Evolutionary conservation across 2,113 vertebrate species (phyloP).

Genomic region (Tachysurus fulvidraco): DNA sequence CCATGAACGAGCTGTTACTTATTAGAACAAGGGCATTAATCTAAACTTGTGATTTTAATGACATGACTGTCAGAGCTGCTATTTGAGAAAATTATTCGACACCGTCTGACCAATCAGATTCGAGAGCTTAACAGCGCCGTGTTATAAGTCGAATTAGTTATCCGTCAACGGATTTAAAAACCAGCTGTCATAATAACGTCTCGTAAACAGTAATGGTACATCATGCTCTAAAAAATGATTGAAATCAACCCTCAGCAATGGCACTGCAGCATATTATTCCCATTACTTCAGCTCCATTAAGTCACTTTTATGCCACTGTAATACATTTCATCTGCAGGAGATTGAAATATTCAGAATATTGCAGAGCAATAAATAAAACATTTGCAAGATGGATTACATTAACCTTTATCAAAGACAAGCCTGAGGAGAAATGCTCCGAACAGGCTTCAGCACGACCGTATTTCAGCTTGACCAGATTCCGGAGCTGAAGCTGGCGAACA

Average conservation of each 20-base stretch:
- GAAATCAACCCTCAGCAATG: constrained; percentile 60
- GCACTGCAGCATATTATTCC: constrained; percentile 53
- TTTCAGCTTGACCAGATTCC: not conserved
- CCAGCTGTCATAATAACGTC: constrained; percentile 55
- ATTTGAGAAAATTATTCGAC: not conserved
- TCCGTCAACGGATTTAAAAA: not conserved
- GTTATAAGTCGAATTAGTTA: not conserved
- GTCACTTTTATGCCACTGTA: constrained; percentile 41
- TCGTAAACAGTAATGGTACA: constrained; percentile 62
- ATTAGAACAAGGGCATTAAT: not conserved
- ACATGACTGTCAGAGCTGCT: not conserved
- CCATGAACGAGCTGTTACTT: not conserved
- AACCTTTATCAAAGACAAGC: constrained; percentile 63
- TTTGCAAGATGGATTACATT: constrained; percentile 59
- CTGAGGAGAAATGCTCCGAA: constrained; percentile 28
- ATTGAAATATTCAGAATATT: constrained; percentile 60
- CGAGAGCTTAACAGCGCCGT: not conserved
- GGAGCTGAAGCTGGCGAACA: not conserved
- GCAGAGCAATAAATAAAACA: constrained; percentile 63
- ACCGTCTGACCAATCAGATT: not conserved
- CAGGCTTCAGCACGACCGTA: not conserved
- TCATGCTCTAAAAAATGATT: constrained; percentile 61
- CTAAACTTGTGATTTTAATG: not conserved
- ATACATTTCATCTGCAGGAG: constrained; percentile 54
- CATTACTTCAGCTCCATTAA: constrained; percentile 60